Percentiles rank a stretch among this genome's conserved stretches.
These are phyloP conservation scores for Acipenser transmontanus DNA, from an alignment of 2,797 vertebrate species.

Conservation along the genomic window DNA sequence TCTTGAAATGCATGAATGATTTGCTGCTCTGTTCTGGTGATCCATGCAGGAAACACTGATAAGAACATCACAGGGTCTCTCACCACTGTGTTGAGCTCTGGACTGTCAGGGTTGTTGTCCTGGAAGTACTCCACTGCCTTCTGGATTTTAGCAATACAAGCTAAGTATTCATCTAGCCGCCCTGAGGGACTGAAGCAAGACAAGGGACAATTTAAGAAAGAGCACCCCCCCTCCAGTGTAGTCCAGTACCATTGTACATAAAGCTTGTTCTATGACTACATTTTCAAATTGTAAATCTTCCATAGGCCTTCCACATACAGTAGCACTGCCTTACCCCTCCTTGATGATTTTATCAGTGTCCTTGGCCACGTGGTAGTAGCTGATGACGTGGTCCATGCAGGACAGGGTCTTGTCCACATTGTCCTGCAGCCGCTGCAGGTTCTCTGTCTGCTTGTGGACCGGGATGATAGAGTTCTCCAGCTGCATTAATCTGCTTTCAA, in stretches of 20 bases:
- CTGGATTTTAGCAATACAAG: slow-evolving; percentile 68
- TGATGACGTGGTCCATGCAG: slow-evolving; percentile 68
- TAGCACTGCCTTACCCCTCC: slow-evolving; percentile 74
- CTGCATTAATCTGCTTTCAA: slow-evolving; percentile 94
- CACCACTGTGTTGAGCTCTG: slow-evolving; percentile 95
- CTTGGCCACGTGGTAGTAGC: slow-evolving; percentile 68
- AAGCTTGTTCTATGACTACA: too few relatives aligned
- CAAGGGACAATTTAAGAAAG: slow-evolving; percentile 24
- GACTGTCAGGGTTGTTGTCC: slow-evolving; percentile 69
- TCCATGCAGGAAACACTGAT: slow-evolving; percentile 29
- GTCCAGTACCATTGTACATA: too few relatives aligned
- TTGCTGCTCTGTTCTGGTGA: too few relatives aligned
- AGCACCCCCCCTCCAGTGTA: too few relatives aligned
- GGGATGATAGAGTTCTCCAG: slow-evolving; percentile 79
- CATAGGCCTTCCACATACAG: too few relatives aligned
- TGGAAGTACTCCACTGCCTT: slow-evolving; percentile 73
- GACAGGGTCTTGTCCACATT: slow-evolving; percentile 76
- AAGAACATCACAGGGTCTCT: neutral
- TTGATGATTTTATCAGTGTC: slow-evolving; percentile 76
- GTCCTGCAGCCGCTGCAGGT: slow-evolving; percentile 92
- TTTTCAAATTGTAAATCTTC: too few relatives aligned
- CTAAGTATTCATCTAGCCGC: slow-evolving; percentile 84
- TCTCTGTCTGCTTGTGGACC: slow-evolving; percentile 95
- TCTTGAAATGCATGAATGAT: too few relatives aligned
- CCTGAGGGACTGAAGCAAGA: slow-evolving; percentile 72